Evolutionary conservation across 2,113 vertebrate genomes (phyloP).

Genomic region (Sigmodon hispidus): DNA sequence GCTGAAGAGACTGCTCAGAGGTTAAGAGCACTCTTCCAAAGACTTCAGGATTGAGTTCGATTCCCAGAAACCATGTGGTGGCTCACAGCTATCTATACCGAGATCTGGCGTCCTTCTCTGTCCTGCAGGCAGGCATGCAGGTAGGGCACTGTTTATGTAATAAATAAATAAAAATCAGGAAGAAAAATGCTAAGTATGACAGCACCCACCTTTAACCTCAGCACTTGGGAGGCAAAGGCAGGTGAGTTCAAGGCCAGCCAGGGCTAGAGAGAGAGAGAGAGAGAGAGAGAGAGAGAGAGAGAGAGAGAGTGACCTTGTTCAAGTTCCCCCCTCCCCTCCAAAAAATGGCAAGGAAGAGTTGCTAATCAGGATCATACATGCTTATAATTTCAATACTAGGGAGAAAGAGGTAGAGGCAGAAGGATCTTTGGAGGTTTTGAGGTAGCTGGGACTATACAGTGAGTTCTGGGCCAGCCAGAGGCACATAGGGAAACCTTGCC

Average conservation of each 20-base stretch:
- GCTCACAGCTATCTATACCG: too few relatives aligned
- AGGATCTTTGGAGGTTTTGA: not conserved
- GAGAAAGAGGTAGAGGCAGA: not conserved
- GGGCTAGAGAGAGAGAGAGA: not conserved
- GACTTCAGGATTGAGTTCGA: too few relatives aligned
- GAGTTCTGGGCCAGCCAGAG: not conserved
- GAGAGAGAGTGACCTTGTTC: too few relatives aligned
- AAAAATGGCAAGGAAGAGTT: not conserved
- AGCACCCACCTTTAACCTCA: not conserved
- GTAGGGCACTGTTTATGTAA: too few relatives aligned
- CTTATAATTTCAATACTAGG: not conserved
- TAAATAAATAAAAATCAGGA: too few relatives aligned
- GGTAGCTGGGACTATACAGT: not conserved
- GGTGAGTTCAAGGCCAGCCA: not conserved
- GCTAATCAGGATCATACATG: not conserved
- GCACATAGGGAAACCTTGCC: not conserved
- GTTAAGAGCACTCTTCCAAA: too few relatives aligned
- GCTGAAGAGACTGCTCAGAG: too few relatives aligned
- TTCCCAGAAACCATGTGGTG: too few relatives aligned
- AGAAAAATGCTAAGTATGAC: not conserved
- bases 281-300: not conserved
- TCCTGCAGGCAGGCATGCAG: too few relatives aligned
- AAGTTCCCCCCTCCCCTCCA: fast-evolving
- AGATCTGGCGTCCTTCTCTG: too few relatives aligned
- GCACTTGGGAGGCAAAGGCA: not conserved